These are phyloP conservation scores for Euphydryas editha DNA, from an alignment of 2,888 invertebrate genomes.

Conservation along the genomic window DNA sequence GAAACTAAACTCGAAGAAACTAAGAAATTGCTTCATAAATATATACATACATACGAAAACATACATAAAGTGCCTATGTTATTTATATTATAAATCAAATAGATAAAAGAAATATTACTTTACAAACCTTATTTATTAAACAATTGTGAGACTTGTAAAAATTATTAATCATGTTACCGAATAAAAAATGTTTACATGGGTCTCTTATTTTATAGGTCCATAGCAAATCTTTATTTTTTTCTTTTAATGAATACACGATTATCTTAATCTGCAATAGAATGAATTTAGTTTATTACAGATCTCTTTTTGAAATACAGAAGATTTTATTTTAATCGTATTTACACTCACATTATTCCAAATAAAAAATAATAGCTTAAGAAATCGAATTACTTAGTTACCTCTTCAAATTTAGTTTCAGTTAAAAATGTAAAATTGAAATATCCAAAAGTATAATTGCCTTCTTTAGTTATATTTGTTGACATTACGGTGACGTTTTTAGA, in stretches of 20 bases:
- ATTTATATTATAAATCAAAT: too few species aligned
- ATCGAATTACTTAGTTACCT: neutral
- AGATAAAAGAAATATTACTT: neutral
- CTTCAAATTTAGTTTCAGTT: neutral
- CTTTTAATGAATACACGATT: slow-evolving; percentile 37
- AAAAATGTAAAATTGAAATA: slow-evolving; percentile 18
- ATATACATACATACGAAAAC: too few species aligned
- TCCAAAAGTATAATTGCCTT: slow-evolving; percentile 19
- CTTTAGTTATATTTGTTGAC: slow-evolving; percentile 1
- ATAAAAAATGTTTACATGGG: slow-evolving; percentile 47
- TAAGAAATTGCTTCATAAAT: too few species aligned
- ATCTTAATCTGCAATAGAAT: slow-evolving; percentile 46
- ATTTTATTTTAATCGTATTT: too few species aligned
- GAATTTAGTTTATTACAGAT: neutral
- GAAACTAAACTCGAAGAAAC: too few species aligned
- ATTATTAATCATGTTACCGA: neutral
- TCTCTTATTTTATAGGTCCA: slow-evolving; percentile 45
- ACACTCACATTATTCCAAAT: too few species aligned
- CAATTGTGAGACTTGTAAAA: neutral
- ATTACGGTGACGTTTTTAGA: slow-evolving; percentile 33
- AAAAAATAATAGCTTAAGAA: too few species aligned
- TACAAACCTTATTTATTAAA: neutral
- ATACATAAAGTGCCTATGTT: too few species aligned
- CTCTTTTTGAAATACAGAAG: too few species aligned
- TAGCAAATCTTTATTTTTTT: slow-evolving; percentile 37